Percentiles rank a stretch among this genome's conserved stretches.
These are phyloP conservation scores for Platysternon megacephalum DNA, from an alignment of 2,113 vertebrate species.

Conservation along the genomic window DNA sequence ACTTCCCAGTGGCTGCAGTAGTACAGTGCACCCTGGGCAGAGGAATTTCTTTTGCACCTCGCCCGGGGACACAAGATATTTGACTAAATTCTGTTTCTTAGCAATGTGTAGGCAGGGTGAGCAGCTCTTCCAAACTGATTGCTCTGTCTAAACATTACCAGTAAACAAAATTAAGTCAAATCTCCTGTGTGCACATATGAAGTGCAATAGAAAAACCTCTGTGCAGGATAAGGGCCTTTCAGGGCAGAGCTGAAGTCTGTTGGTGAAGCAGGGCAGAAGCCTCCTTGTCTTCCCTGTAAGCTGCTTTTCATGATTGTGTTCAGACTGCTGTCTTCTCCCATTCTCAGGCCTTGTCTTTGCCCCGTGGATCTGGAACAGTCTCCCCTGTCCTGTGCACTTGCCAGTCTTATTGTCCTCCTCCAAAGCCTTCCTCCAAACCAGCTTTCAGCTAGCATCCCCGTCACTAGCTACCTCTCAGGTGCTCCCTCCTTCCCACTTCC, in stretches of 20 bases:
- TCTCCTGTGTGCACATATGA: background rate
- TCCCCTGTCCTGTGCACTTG: background rate
- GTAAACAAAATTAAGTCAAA: no score
- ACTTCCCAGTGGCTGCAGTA: background rate
- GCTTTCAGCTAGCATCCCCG: background rate
- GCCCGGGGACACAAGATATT: background rate
- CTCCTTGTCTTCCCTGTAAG: background rate
- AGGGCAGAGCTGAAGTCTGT: background rate
- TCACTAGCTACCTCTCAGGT: background rate
- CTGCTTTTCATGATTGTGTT: background rate
- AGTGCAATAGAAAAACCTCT: background rate
- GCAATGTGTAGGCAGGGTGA: background rate
- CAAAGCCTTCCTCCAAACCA: background rate
- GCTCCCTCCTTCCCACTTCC: constrained; percentile 26
- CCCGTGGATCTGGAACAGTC: background rate
- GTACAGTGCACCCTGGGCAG: background rate
- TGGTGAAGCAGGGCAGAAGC: background rate
- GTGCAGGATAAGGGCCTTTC: background rate
- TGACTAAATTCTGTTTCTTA: background rate
- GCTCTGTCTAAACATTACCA: no score
- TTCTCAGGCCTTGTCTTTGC: background rate
- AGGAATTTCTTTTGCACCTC: background rate
- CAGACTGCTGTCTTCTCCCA: background rate
- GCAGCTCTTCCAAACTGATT: no score
- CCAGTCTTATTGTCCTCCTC: background rate